Evolutionary conservation across 2,888 invertebrate genomes (phyloP).

Genomic region (Epiblema foenella): DNA sequence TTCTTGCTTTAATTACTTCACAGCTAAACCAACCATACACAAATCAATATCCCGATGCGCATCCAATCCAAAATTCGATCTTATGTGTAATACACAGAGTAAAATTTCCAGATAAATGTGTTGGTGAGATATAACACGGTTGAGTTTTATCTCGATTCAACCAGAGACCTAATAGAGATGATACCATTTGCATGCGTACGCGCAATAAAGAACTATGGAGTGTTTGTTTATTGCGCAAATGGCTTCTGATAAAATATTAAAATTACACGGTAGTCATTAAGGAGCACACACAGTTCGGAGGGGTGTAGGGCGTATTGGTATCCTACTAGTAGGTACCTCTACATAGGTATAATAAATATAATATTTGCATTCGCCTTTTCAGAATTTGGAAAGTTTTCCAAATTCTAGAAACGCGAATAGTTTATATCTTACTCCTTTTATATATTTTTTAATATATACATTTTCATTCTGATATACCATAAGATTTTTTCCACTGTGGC

Average conservation of each 20-base stretch:
- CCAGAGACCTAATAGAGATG: constrained; percentile 41
- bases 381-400: too few species aligned
- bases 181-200: constrained; percentile 53
- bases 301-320: constrained; percentile 22
- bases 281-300: constrained; percentile 45
- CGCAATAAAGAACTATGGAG: constrained; percentile 46
- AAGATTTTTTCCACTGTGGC: too few species aligned
- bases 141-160: constrained; percentile 6
- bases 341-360: too few species aligned
- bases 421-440: too few species aligned
- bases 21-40: background rate
- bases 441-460: too few species aligned
- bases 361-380: too few species aligned
- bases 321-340: too few species aligned
- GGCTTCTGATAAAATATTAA: constrained; percentile 58
- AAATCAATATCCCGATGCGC: too few species aligned
- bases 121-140: background rate
- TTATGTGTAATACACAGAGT: background rate
- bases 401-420: too few species aligned
- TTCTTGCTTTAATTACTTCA: constrained; percentile 7
- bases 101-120: background rate
- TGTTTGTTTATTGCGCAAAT: constrained; percentile 55
- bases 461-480: too few species aligned
- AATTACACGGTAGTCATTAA: constrained; percentile 53
- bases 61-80: background rate